Evolutionary conservation across 2,113 vertebrate species (phyloP).

Genomic region (Odocoileus virginianus): DNA sequence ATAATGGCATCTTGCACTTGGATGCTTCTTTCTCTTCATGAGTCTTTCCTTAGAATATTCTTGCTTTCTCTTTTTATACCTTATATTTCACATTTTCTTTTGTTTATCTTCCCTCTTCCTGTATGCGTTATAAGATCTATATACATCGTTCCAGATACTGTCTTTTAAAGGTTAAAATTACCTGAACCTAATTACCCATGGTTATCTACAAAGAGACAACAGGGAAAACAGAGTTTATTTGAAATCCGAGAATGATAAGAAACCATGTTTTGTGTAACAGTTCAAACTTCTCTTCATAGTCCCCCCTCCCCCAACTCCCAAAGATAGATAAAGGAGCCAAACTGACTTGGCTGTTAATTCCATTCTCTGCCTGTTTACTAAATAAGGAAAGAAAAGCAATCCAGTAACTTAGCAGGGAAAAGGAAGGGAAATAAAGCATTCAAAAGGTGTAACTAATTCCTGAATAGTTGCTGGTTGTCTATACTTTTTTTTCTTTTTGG

Average conservation of each 20-base stretch:
- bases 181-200: background rate
- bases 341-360: background rate
- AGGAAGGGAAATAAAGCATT: background rate
- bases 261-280: background rate
- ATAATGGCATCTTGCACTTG: background rate
- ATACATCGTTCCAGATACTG: background rate
- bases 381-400: background rate
- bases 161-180: conserved; percentile 13
- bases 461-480: background rate
- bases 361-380: background rate
- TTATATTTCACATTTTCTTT: background rate
- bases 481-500: background rate
- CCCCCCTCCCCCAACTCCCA: background rate
- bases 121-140: background rate
- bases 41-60: conserved; percentile 17
- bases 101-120: background rate
- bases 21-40: background rate
- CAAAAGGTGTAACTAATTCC: background rate
- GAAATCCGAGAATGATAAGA: background rate
- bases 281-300: background rate
- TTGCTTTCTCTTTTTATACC: background rate
- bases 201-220: background rate
- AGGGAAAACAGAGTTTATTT: background rate
- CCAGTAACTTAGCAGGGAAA: background rate
- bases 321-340: background rate